Percentiles rank a stretch among this genome's conserved stretches.
These are phyloP conservation scores for Lerema accius DNA, from an alignment of 1,140 invertebrate genomes.

Conservation along the genomic window DNA sequence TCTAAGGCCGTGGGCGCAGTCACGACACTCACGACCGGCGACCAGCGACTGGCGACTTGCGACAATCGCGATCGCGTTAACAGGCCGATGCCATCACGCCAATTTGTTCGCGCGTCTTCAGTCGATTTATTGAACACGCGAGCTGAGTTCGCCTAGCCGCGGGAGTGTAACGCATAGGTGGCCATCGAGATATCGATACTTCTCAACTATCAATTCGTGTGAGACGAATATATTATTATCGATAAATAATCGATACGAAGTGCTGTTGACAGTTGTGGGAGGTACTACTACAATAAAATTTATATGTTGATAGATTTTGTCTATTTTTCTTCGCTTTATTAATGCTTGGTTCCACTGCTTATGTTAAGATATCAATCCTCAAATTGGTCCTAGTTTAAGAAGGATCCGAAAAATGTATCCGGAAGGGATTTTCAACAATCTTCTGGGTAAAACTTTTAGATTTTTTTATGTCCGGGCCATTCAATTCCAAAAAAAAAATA, in stretches of 20 bases:
- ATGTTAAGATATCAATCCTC: too few species aligned
- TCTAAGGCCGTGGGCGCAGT: conserved; percentile 47
- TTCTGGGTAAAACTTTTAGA: too few species aligned
- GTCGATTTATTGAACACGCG: conserved; percentile 73
- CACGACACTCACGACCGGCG: conserved; percentile 41
- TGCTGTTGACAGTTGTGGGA: not conserved
- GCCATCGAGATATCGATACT: not conserved
- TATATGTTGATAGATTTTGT: too few species aligned
- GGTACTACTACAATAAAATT: too few species aligned
- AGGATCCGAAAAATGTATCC: too few species aligned
- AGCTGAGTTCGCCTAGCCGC: conserved; percentile 31
- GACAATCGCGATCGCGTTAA: conserved; percentile 56
- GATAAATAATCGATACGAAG: conserved; percentile 5
- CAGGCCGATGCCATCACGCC: conserved; percentile 67
- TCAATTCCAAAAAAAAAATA: too few species aligned
- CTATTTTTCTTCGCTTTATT: too few species aligned
- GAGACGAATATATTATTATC: not conserved
- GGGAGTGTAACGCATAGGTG: conserved; percentile 6
- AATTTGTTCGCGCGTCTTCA: conserved; percentile 70
- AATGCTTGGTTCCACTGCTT: too few species aligned
- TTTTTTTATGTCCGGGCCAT: too few species aligned
- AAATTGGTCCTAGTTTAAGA: too few species aligned
- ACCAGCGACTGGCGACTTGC: conserved; percentile 52
- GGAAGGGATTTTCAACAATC: too few species aligned
- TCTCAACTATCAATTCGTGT: not conserved